A percentile compares a stretch with the other conserved stretches of the same genome.
Evolutionary conservation across 2,797 vertebrate species (phyloP).

Genomic region (Enteromius anoplus): DNA sequence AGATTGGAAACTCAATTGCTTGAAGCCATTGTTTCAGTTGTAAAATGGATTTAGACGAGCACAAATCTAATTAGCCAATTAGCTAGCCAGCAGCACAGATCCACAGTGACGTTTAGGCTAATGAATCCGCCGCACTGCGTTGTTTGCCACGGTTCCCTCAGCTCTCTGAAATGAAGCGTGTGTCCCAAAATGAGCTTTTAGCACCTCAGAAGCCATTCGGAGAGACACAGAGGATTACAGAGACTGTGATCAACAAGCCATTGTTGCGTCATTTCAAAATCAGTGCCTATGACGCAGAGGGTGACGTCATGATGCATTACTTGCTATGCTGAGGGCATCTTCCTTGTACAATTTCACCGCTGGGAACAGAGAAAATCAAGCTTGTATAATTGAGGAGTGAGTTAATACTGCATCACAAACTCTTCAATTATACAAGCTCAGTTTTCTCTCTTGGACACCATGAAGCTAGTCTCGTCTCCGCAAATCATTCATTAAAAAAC

Average conservation of each 20-base stretch:
- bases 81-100: slow-evolving; percentile 16
- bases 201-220: slow-evolving; percentile 25
- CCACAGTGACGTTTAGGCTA: slow-evolving; percentile 25
- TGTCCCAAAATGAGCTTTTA: slow-evolving; percentile 18
- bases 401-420: slow-evolving; percentile 23
- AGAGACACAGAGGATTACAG: background rate
- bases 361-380: slow-evolving; percentile 20
- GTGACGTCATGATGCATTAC: slow-evolving; percentile 8
- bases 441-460: background rate
- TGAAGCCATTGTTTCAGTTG: slow-evolving; percentile 32
- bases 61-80: slow-evolving; percentile 47
- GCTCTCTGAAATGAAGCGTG: background rate
- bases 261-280: slow-evolving; percentile 13
- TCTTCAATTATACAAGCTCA: background rate
- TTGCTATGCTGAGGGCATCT: background rate
- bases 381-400: slow-evolving; percentile 31
- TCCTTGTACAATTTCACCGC: background rate
- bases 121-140: slow-evolving; percentile 19
- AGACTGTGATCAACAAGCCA: slow-evolving; percentile 10
- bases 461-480: background rate
- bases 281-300: background rate
- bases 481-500: background rate
- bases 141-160: slow-evolving; percentile 10
- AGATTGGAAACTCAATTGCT: slow-evolving; percentile 3
- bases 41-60: slow-evolving; percentile 31